phyloP scores from a whole-genome alignment of 2,113 vertebrate genomes.

The Seriola quinqueradiata region DNA sequence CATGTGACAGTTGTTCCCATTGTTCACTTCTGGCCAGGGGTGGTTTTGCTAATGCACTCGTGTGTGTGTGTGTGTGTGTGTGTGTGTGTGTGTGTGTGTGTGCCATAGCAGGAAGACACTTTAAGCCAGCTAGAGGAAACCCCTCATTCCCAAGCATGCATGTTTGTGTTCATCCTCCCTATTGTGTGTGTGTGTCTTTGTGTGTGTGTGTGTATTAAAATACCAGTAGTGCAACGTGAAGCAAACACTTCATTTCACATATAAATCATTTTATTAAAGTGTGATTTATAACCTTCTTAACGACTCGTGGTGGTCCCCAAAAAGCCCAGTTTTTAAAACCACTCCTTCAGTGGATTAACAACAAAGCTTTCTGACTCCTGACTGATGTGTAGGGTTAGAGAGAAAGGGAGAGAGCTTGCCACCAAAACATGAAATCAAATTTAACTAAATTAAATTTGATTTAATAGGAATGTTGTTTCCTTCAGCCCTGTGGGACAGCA shows the following conservation, averaged over 20 bases:
- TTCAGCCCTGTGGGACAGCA: not conserved
- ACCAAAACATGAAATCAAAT: slow-evolving; percentile 10
- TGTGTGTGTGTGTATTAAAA: slow-evolving; percentile 33
- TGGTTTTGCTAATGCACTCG: slow-evolving; percentile 74
- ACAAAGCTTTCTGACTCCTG: slow-evolving; percentile 15
- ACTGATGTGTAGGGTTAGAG: slow-evolving; percentile 4
- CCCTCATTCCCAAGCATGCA: slow-evolving; percentile 60
- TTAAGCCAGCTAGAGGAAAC: slow-evolving; percentile 66
- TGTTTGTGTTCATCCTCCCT: slow-evolving; percentile 49
- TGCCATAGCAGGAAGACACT: slow-evolving; percentile 71
- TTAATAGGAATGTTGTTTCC: not conserved
- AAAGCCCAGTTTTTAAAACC: slow-evolving; percentile 28
- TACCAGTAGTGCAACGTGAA: slow-evolving; percentile 20
- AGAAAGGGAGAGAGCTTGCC: not conserved
- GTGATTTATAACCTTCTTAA: not conserved
- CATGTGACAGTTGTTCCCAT: slow-evolving; percentile 82
- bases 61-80: slow-evolving; percentile 44
- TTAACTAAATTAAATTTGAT: not conserved
- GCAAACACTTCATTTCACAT: slow-evolving; percentile 11
- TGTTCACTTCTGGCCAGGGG: slow-evolving; percentile 80
- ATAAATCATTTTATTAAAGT: slow-evolving; percentile 15
- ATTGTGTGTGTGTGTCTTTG: slow-evolving; percentile 39
- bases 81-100: slow-evolving; percentile 20
- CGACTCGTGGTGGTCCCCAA: not conserved
- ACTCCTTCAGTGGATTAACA: slow-evolving; percentile 31